phyloP scores from a whole-genome alignment of 2,113 vertebrate species.

The Megatriorchis doriae region DNA sequence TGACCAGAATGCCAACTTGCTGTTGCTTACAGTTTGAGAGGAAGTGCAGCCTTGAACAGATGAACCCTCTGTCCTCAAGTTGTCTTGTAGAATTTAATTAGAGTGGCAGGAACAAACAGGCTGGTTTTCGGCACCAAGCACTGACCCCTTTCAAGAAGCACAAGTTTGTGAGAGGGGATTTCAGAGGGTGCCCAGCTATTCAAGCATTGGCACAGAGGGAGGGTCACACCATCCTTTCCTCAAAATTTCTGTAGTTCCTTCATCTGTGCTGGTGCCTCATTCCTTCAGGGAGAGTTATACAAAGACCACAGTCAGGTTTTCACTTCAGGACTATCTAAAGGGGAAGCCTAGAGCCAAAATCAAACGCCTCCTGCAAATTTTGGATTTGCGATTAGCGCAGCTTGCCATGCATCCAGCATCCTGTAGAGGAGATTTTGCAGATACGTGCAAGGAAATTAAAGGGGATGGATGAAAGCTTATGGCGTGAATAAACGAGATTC shows the following conservation, averaged over 20 bases:
- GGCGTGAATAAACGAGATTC: background rate
- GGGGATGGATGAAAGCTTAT: background rate
- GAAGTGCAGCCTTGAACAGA: background rate
- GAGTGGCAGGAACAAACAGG: slow-evolving; percentile 20
- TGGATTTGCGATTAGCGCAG: background rate
- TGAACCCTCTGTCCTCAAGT: background rate
- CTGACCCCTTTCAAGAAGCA: background rate
- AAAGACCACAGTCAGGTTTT: background rate
- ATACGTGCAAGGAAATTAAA: background rate
- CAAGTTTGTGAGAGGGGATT: background rate
- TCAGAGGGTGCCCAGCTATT: background rate
- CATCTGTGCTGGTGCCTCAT: background rate
- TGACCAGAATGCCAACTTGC: background rate
- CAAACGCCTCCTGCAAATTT: background rate
- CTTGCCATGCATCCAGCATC: background rate
- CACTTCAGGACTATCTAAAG: background rate
- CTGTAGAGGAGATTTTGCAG: background rate
- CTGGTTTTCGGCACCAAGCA: background rate
- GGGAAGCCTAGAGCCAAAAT: background rate
- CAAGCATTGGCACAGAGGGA: background rate
- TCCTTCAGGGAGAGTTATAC: background rate
- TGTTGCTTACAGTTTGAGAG: background rate
- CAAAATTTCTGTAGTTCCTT: background rate
- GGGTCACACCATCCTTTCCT: background rate
- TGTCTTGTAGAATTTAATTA: background rate